A percentile compares a stretch with the other conserved stretches of the same genome.
Conservation (phyloP, 2,113 vertebrate species). For the Stigmatopora nigra region DNA sequence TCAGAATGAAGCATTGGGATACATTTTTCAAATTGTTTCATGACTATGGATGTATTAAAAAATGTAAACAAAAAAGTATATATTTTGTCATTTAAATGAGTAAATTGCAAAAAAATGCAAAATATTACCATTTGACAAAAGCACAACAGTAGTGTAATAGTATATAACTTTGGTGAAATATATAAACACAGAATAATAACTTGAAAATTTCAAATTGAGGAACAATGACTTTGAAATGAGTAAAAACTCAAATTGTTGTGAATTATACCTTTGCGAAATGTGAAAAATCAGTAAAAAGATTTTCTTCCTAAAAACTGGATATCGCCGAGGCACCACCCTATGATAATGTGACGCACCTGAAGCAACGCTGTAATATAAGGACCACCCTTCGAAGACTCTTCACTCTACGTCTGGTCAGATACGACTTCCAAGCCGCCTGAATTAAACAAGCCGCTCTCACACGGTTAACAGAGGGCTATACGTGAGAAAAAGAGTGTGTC, state of each 20-base stretch:
- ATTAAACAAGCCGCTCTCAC: conserved; percentile 79
- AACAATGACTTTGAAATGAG: background rate
- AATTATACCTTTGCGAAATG: background rate
- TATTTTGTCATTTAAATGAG: too few species aligned
- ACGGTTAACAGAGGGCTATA: conserved; percentile 56
- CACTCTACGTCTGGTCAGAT: conserved; percentile 78
- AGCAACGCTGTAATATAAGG: conserved; percentile 79
- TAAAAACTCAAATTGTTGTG: background rate
- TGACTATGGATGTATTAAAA: too few species aligned
- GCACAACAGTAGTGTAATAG: too few species aligned
- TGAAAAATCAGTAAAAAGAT: background rate
- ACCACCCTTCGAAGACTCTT: conserved; percentile 80
- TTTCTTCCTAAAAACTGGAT: background rate
- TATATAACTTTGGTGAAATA: too few species aligned
- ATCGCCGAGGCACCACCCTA: background rate
- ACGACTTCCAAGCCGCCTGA: conserved; percentile 85
- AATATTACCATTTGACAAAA: too few species aligned
- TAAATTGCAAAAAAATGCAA: too few species aligned
- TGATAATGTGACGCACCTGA: conserved; percentile 71
- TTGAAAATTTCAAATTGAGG: too few species aligned
- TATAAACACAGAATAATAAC: too few species aligned
- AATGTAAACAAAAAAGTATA: too few species aligned
- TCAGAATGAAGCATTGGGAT: too few species aligned
- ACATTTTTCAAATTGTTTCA: too few species aligned
- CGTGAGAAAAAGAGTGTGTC: background rate